phyloP scores from a whole-genome alignment of 64 coral and sea anemone genomes.

The Trachythela sp. region DNA sequence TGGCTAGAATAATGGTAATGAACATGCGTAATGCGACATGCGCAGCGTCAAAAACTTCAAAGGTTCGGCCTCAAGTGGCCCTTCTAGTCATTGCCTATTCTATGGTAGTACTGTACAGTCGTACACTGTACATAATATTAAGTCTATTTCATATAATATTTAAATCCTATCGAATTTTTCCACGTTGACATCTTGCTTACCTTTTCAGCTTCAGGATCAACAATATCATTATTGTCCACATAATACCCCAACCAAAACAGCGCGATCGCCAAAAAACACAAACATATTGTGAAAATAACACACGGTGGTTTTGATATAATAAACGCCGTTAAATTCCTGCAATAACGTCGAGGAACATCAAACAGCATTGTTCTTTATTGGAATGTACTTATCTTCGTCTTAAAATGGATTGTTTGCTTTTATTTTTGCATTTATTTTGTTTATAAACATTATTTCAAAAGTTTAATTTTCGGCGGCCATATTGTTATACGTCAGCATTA shows the following conservation, averaged over 20 bases:
- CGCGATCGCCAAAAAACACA: neutral
- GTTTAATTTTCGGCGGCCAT: neutral
- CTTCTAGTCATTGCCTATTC: no score
- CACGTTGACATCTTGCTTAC: neutral
- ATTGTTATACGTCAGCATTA: neutral
- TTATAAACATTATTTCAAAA: neutral
- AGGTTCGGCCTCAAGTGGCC: no score
- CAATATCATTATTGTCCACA: neutral
- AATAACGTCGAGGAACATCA: neutral
- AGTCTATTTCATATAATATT: no score
- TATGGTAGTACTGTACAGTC: no score
- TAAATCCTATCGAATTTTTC: neutral
- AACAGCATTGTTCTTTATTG: neutral
- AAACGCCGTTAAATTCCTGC: neutral
- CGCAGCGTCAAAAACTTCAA: no score
- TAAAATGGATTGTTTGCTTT: neutral
- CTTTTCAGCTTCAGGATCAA: conserved; percentile 11
- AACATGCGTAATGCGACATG: no score
- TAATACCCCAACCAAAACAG: neutral
- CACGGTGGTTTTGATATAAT: conserved; percentile 10
- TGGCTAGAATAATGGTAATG: no score
- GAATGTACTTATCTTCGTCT: neutral
- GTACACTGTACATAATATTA: no score
- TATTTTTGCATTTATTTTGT: neutral
- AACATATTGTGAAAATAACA: conserved; percentile 2